Percentiles rank a stretch among this genome's conserved stretches.
These are phyloP conservation scores for Actinia tenebrosa DNA, from an alignment of 64 coral and sea anemone genomes.

Conservation along the genomic window DNA sequence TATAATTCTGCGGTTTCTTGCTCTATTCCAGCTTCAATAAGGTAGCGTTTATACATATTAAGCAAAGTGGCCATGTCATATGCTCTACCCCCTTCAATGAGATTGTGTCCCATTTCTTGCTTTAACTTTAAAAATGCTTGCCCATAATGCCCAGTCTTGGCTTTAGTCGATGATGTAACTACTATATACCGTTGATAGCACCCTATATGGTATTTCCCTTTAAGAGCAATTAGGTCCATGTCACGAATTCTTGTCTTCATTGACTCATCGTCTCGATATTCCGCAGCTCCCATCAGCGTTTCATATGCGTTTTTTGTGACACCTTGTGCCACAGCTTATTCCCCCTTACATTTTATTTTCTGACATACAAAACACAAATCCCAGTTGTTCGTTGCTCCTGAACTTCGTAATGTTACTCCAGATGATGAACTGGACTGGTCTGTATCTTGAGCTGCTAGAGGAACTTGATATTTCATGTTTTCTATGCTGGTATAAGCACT, in stretches of 20 bases:
- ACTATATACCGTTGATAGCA: conserved; percentile 28
- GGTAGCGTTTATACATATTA: not conserved
- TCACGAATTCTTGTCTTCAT: conserved; percentile 26
- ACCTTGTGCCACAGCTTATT: not conserved
- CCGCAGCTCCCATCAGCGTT: conserved; percentile 31
- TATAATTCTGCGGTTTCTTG: conserved; percentile 21
- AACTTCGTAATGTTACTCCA: not conserved
- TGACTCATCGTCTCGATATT: conserved; percentile 1
- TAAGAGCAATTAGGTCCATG: conserved; percentile 26
- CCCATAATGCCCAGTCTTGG: not conserved
- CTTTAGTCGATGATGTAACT: not conserved
- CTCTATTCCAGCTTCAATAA: conserved; percentile 31
- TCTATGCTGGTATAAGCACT: conserved; percentile 33
- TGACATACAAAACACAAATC: conserved; percentile 22
- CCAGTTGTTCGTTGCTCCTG: conserved; percentile 3
- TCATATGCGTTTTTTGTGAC: conserved; percentile 9
- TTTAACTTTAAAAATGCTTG: conserved; percentile 15
- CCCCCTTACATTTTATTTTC: conserved; percentile 15
- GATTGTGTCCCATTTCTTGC: conserved; percentile 18
- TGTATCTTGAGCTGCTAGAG: not conserved
- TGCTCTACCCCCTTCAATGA: conserved; percentile 26
- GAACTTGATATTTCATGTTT: conserved; percentile 28
- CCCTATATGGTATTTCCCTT: conserved; percentile 25
- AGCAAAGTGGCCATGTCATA: conserved; percentile 31
- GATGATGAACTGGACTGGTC: not conserved